phyloP scores from a whole-genome alignment of 2,113 vertebrate genomes.

The Orthonyx spaldingii region DNA sequence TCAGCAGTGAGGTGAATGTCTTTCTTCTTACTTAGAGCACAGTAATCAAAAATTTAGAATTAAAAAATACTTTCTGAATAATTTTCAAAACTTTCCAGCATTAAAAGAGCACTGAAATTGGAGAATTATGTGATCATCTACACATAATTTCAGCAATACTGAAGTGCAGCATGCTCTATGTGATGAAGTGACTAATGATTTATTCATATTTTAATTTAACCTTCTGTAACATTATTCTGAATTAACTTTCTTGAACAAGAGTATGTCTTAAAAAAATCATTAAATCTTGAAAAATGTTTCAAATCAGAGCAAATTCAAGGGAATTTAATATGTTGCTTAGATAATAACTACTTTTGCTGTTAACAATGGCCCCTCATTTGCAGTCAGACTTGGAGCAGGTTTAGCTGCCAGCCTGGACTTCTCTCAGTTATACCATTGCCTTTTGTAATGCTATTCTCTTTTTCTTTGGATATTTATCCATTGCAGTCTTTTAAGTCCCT shows the following conservation, averaged over 20 bases:
- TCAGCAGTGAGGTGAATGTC: neutral
- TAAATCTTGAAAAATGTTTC: neutral
- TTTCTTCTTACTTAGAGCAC: neutral
- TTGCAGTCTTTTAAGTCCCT: neutral
- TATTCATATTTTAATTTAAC: slow-evolving; percentile 11
- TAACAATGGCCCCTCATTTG: neutral
- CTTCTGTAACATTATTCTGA: neutral
- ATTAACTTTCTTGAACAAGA: neutral
- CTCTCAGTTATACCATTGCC: neutral
- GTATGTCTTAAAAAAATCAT: neutral
- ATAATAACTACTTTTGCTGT: neutral
- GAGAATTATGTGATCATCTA: neutral
- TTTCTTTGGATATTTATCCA: neutral
- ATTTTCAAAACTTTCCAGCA: neutral
- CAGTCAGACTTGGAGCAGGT: neutral
- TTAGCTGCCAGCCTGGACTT: neutral
- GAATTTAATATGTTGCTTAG: neutral
- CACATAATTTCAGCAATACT: neutral
- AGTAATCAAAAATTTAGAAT: neutral
- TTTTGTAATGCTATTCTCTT: neutral
- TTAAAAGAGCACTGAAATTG: neutral
- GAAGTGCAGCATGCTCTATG: neutral
- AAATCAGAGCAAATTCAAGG: neutral
- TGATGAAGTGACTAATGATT: neutral
- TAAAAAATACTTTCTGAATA: neutral